These are phyloP conservation scores for Paramormyrops kingsleyae DNA, from an alignment of 2,113 vertebrate genomes.

Conservation along the genomic window DNA sequence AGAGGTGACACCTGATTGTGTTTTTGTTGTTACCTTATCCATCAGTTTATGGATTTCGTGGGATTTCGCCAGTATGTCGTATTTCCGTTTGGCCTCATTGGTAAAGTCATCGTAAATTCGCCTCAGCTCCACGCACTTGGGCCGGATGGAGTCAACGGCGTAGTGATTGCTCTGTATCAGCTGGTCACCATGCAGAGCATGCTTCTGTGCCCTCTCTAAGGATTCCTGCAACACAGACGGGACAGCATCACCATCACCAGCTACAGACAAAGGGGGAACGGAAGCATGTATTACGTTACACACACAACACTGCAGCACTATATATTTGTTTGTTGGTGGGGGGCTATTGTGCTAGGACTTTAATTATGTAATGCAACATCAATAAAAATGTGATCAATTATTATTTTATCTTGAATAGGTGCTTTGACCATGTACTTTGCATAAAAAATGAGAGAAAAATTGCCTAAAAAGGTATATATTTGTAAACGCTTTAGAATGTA, in stretches of 20 bases:
- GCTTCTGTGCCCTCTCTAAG: conserved; percentile 80
- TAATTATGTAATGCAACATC: not conserved
- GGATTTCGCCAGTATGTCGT: conserved; percentile 75
- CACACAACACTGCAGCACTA: not conserved
- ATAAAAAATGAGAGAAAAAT: not conserved
- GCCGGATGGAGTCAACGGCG: conserved; percentile 81
- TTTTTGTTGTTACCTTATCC: conserved; percentile 66
- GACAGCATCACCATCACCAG: not conserved
- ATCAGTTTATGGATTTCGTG: conserved; percentile 77
- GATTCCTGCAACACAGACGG: conserved; percentile 55
- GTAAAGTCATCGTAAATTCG: conserved; percentile 83
- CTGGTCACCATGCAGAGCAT: conserved; percentile 80
- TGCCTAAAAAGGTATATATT: too few relatives aligned
- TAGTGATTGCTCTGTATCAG: conserved; percentile 91
- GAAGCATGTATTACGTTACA: not conserved
- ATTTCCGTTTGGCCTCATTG: conserved; percentile 83
- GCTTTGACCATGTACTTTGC: not conserved
- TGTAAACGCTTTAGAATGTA: too few relatives aligned
- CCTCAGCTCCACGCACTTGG: conserved; percentile 86
- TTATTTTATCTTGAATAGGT: not conserved
- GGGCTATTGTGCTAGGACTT: not conserved
- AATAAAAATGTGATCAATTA: not conserved
- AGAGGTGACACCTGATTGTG: not conserved
- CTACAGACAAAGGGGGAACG: not conserved
- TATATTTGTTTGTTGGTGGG: not conserved